Evolutionary conservation across 2,113 vertebrate species (phyloP), one percentile per base, ranked within the genome.

Genomic region (Rhagologus leucostigma): DNA sequence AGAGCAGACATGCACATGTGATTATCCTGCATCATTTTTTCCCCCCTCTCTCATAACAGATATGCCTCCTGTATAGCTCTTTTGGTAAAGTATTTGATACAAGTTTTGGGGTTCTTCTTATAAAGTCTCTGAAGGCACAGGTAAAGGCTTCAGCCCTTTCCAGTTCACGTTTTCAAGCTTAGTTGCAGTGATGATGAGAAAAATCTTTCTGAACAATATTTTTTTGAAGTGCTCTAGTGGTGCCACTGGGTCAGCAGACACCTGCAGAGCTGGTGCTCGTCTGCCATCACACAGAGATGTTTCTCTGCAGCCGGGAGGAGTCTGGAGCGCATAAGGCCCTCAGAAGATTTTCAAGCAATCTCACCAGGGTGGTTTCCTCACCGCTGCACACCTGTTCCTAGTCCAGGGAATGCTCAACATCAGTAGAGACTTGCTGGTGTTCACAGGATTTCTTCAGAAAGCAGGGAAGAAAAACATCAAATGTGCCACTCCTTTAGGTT

Each of bases 231-330:
- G 41, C 18, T 79, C 1, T 33, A 9, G 18, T 52, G 70, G 26
- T 35, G 42, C 42, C 0, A 0, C 33, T 64, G 60, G 35, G 44
- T 84, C 33, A 60, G 59, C 1, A 3, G 70, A 17, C 0, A 0
- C 49, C 42, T 1, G 0, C 1, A 8, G 49, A 87, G 70, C 32
- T 5, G 1, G 6, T n/a, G 46, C 27, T 53, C 9, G 1, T 73
- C 49, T 92, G 67, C 52, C 24, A 30, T 18, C 2, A 1, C 56
- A 27, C 24, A 52, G 56, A 84, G 39, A 63, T 0, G 1, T 32
- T 80, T 57, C 46, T 57, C 16, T 63, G 64, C 11, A 3, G 5
- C 16, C 4, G 5, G 44, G 39, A 85, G 57, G 64, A 42, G 83
- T 57, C 35, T 78, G 65, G 9, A 78, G 29, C 37, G 37, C 7